These are phyloP conservation scores for Epinotia demarniana DNA, from an alignment of 2,888 invertebrate species.

Conservation along the genomic window DNA sequence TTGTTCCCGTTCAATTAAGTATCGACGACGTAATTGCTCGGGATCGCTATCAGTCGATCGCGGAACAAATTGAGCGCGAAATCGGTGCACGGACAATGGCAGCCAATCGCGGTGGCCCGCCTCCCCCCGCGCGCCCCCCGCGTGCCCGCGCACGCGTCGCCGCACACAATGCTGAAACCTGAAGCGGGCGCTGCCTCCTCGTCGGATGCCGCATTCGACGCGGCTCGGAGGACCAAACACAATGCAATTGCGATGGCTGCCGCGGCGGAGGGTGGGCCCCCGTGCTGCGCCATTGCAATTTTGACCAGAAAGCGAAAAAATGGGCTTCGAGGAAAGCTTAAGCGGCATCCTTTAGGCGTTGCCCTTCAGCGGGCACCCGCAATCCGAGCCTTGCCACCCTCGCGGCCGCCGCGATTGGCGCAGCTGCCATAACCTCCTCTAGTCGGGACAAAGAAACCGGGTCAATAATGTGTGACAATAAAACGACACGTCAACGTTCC, in stretches of 20 bases:
- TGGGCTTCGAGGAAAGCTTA: constrained; percentile 27
- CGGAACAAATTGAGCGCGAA: constrained; percentile 74
- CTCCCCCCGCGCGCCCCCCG: constrained; percentile 47
- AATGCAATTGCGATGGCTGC: constrained; percentile 49
- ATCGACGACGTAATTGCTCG: constrained; percentile 60
- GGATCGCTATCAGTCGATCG: constrained; percentile 60
- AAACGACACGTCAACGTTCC: constrained; percentile 26
- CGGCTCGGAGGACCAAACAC: constrained; percentile 53
- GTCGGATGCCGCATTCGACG: constrained; percentile 61
- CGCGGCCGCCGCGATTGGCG: constrained; percentile 27
- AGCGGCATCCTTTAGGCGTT: constrained; percentile 31
- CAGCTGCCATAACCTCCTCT: constrained; percentile 2
- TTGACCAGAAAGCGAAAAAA: constrained; percentile 31
- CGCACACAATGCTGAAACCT: constrained; percentile 73
- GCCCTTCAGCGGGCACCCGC: constrained; percentile 3
- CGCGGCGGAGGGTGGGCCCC: constrained; percentile 40
- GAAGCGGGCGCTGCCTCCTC: constrained; percentile 54
- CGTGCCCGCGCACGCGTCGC: constrained; percentile 64
- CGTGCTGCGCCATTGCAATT: constrained; percentile 33
- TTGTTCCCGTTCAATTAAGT: constrained; percentile 60
- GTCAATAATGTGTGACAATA: constrained; percentile 33
- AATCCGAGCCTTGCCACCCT: constrained; percentile 36
- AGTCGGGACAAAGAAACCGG: constrained; percentile 3
- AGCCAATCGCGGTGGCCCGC: constrained; percentile 54
- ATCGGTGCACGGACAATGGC: constrained; percentile 56